These are phyloP conservation scores for Andricus quercusramuli DNA, from an alignment of 2,888 invertebrate species.

Conservation along the genomic window DNA sequence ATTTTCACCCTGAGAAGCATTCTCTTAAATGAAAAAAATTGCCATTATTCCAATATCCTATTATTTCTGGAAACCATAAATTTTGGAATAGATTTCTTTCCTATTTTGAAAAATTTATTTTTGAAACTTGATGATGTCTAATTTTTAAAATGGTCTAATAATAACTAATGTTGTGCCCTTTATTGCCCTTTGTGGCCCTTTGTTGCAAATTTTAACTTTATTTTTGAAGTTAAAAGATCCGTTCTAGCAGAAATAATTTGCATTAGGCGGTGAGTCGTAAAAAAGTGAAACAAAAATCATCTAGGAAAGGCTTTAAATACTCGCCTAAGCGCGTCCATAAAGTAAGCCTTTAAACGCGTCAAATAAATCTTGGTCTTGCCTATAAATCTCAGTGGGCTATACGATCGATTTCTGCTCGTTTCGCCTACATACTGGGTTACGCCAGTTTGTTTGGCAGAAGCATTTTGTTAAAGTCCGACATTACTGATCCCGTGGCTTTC, in stretches of 20 bases:
- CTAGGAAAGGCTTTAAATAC: constrained; percentile 57
- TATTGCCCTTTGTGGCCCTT: too few species aligned
- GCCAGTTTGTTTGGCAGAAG: constrained; percentile 12
- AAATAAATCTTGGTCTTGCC: constrained; percentile 67
- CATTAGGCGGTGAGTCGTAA: not conserved
- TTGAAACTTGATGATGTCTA: too few species aligned
- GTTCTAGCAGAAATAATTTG: not conserved
- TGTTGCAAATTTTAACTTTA: too few species aligned
- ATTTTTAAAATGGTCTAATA: too few species aligned
- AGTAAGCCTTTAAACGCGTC: constrained; percentile 71
- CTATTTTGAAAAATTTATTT: too few species aligned
- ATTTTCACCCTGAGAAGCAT: too few species aligned
- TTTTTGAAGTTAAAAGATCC: not conserved
- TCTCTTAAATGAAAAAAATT: too few species aligned
- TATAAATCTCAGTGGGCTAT: constrained; percentile 66
- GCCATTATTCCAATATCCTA: too few species aligned
- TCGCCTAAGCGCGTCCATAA: constrained; percentile 64
- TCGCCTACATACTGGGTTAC: constrained; percentile 42
- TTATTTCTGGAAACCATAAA: too few species aligned
- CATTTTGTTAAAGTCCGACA: constrained; percentile 38
- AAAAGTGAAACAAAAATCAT: constrained; percentile 11
- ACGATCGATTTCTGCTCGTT: constrained; percentile 60
- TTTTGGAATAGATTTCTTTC: too few species aligned
- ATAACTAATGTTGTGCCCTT: too few species aligned
- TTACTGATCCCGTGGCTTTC: constrained; percentile 29